Percentiles rank a stretch among this genome's conserved stretches.
phyloP scores from a whole-genome alignment of 2,113 vertebrate genomes.

The Siphamia tubifer region DNA sequence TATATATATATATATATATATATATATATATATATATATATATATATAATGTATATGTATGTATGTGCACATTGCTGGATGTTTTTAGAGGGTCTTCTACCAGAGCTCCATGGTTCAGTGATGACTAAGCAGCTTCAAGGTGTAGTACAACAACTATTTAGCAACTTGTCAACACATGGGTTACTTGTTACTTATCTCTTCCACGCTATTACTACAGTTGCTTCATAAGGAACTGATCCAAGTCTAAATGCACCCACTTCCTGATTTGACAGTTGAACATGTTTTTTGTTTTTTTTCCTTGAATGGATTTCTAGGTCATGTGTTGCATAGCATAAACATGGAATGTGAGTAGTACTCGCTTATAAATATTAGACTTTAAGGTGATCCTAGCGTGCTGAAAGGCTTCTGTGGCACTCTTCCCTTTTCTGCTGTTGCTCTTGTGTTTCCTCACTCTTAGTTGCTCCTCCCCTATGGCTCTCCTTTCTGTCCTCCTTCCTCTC shows the following conservation, averaged over 20 bases:
- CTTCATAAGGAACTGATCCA: no score
- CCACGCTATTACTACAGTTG: neutral
- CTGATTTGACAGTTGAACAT: no score
- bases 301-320: no score
- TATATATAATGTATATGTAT: no score
- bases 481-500: neutral
- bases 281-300: no score
- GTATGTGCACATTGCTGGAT: constrained; percentile 17
- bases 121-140: constrained; percentile 57
- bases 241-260: neutral
- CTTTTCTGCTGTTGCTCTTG: neutral
- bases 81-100: neutral
- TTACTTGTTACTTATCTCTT: no score
- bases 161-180: neutral
- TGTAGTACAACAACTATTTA: neutral
- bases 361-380: no score
- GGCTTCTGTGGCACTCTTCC: neutral
- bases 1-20: neutral
- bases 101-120: neutral
- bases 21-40: neutral
- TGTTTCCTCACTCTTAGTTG: neutral
- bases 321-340: no score
- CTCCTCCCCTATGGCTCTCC: neutral
- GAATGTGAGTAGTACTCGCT: no score
- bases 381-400: neutral